Conservation (phyloP, 1,140 invertebrate genomes). For the Hydropsyche tenuis region DNA sequence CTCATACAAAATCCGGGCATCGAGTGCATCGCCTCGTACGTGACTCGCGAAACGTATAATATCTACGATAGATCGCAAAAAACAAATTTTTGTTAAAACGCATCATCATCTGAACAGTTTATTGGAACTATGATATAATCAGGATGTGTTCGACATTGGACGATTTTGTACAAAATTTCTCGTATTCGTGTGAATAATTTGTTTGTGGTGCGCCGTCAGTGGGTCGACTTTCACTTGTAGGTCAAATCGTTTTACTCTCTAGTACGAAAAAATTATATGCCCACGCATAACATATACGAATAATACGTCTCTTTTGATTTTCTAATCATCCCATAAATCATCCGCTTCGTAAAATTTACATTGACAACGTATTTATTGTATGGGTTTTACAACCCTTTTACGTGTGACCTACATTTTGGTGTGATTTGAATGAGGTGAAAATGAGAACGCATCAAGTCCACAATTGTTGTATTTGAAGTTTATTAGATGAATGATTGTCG, state of each 20-base stretch:
- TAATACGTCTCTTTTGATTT: neutral
- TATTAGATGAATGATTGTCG: too few relatives aligned
- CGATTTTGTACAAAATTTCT: neutral
- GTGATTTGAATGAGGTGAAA: too few relatives aligned
- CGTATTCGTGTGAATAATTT: neutral
- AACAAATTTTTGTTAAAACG: neutral
- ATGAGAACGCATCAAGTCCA: too few relatives aligned
- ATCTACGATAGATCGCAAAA: neutral
- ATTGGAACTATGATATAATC: constrained; percentile 9
- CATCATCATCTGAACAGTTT: neutral
- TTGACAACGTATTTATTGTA: too few relatives aligned
- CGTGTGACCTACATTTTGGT: too few relatives aligned
- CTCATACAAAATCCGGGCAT: neutral
- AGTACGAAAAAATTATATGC: constrained; percentile 15
- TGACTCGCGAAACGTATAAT: neutral
- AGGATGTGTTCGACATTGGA: neutral
- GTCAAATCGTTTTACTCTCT: constrained; percentile 19
- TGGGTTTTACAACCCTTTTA: too few relatives aligned
- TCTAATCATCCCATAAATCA: constrained; percentile 10
- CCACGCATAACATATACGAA: neutral
- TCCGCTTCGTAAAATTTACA: neutral
- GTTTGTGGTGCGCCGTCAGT: neutral
- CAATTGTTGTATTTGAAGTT: too few relatives aligned
- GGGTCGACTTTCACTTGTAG: constrained; percentile 23
- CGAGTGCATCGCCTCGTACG: neutral